Conservation (phyloP, 2,113 vertebrate genomes). For the Pygoscelis antarcticus region DNA sequence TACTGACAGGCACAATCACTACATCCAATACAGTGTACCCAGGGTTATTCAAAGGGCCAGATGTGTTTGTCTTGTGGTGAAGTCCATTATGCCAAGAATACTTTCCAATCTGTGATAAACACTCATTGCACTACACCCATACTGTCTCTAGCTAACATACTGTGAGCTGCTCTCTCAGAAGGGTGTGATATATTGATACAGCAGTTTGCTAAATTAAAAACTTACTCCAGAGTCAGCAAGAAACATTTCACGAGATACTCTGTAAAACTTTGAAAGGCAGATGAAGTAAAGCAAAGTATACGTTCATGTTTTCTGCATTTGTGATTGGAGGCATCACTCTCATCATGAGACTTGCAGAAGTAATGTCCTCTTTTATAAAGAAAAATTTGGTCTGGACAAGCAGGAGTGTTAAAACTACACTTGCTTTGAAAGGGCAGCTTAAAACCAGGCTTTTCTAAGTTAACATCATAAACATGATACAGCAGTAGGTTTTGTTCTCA, state of each 20-base stretch:
- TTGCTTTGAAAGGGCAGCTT: neutral
- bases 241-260: neutral
- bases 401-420: neutral
- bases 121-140: neutral
- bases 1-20: neutral
- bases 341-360: neutral
- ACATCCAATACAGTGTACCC: too few relatives aligned
- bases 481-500: neutral
- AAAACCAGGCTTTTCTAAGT: neutral
- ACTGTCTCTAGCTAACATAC: neutral
- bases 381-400: neutral
- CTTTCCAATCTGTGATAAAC: neutral
- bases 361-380: neutral
- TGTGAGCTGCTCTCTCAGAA: neutral
- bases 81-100: neutral
- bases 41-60: neutral
- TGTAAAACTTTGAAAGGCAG: neutral
- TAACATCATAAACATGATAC: neutral
- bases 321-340: neutral
- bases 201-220: neutral
- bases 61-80: neutral
- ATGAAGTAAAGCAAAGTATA: neutral
- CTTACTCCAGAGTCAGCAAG: neutral
- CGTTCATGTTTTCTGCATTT: rapidly evolving
- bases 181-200: neutral